Evolutionary conservation across 2,797 vertebrate genomes (phyloP), one percentile per base, ranked within the genome.

Genomic region (Sebastes baramenuke): DNA sequence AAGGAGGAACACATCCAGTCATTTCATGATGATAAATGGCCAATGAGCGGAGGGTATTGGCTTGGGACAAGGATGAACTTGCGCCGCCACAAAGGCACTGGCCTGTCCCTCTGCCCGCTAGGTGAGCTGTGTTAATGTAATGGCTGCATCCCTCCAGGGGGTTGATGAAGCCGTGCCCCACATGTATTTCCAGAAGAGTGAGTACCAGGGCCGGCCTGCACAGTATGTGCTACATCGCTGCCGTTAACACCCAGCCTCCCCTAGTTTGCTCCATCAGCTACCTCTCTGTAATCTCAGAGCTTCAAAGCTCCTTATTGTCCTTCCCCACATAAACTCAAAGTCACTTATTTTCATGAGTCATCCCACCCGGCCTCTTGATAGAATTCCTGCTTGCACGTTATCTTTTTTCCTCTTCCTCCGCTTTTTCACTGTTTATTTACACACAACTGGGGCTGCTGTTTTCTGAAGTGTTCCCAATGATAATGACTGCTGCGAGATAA

Each of bases 401-500:
- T 94, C 93, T 94, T 87, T 90, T 12, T 88, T 52, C 79, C 68
- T 85, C 88, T 89, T 92, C 92, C 82, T 92, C 80, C 5, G 68
- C 83, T 84, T 88, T 90, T 88, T 54, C 73, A 42, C 85, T 90
- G 86, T 92, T 94, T 94, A 93, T 94, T 94, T 94, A 90, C 91
- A 90, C 93, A 54, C 90, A 91, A 92, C 83, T 85, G 81, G 84
- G 84, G 90, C 91, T 90, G 92, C 91, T 92, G 89, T 94, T 94
- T 94, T 95, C 90, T 93, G 90, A 94, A 94, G 91, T 92, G 90
- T 88, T 93, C 91, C 93, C 92, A 81, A 91, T 90, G 92, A 94
- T 94, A 95, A 95, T 91, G 92, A 93, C 93, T 92, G 91, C 92
- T 91, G 88, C 91, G 85, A 94, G 95, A 94, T 94, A 89, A 92